Base-by-base conservation (phyloP, 1,140 invertebrate genomes). In the Vanessa tameamea region DNA sequence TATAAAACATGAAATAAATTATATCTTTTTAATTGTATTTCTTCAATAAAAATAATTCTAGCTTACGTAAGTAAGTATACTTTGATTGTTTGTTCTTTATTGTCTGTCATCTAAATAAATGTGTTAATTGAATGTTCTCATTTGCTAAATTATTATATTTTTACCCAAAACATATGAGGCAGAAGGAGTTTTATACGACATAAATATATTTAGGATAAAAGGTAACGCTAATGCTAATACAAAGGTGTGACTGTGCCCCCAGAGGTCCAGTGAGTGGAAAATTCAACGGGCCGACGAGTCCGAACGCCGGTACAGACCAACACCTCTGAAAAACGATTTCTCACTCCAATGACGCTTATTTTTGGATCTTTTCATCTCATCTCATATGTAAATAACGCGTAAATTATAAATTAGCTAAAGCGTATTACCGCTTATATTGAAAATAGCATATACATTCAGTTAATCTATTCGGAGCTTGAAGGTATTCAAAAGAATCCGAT, bases 301-400 rank as follows among this genome's bases (percentile, higher is more conserved):
- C 87, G 87, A 87, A 82, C 85, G 85, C 80, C 83, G 83, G 87
- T 82, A 89, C 87, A 87, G 86, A 87, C 86, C 82, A 90, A 91
- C 89, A 91, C 90, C 89, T 92, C 90, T 90, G 87, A 89, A 92
- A 90, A 92, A 89, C 86, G 78, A 77, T 83, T 87, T 92, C 84
- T 88, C 90, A 90, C 89, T 85, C 83, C 81, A 82, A 77, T 90
- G 87, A 83, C 84, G 84, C 78, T 88, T 88, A 92, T 92, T 92
- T 92, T 91, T 85, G 85, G 86, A 83, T 77, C 88, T 92, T 90
- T 92, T 92, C 86, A 92, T 92, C 88, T 88, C 82, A 83, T 81
- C 86, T 91, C 84, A 85, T 82, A 84, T 86, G 82, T 84, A 84
- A 89, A 82, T 87, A 88, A 88, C 82, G 84, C 87, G 76, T 78